Evolutionary conservation across 2,113 vertebrate species (phyloP).

Genomic region (Sinocyclocheilus anophthalmus): DNA sequence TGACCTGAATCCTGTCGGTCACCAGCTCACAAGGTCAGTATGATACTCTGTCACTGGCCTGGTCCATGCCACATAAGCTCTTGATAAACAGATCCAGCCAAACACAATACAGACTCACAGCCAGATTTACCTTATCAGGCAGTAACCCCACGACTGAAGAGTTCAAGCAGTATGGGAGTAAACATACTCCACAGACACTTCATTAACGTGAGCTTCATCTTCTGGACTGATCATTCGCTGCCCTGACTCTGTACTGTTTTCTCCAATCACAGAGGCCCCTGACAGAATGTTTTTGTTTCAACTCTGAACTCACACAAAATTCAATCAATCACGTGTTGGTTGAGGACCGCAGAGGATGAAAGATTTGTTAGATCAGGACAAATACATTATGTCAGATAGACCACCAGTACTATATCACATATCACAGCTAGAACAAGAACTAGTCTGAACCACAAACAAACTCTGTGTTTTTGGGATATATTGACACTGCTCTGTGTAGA

Average conservation of each 20-base stretch:
- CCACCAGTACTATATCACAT: slow-evolving; percentile 1
- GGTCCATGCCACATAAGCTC: slow-evolving; percentile 19
- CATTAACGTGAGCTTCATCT: not conserved
- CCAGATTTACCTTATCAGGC: slow-evolving; percentile 7
- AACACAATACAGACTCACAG: slow-evolving; percentile 22
- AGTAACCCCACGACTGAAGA: not conserved
- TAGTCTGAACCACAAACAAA: not conserved
- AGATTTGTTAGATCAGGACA: not conserved
- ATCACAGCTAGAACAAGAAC: not conserved
- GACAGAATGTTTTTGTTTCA: slow-evolving; percentile 16
- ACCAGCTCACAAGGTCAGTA: slow-evolving; percentile 14
- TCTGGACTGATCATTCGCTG: slow-evolving; percentile 6
- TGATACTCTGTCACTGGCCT: slow-evolving; percentile 36
- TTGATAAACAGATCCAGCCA: slow-evolving; percentile 48
- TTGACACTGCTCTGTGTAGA: not conserved
- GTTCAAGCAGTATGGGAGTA: slow-evolving; percentile 25
- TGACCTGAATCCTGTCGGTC: slow-evolving; percentile 22
- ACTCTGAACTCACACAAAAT: not conserved
- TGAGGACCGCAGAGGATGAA: not conserved
- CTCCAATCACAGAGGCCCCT: slow-evolving; percentile 6
- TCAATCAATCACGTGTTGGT: not conserved
- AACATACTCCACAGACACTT: not conserved
- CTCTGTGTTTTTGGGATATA: not conserved
- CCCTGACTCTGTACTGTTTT: not conserved
- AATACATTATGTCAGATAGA: slow-evolving; percentile 7